Evolutionary conservation across 2,797 vertebrate genomes (phyloP).

Genomic region (Perodicticus potto): DNA sequence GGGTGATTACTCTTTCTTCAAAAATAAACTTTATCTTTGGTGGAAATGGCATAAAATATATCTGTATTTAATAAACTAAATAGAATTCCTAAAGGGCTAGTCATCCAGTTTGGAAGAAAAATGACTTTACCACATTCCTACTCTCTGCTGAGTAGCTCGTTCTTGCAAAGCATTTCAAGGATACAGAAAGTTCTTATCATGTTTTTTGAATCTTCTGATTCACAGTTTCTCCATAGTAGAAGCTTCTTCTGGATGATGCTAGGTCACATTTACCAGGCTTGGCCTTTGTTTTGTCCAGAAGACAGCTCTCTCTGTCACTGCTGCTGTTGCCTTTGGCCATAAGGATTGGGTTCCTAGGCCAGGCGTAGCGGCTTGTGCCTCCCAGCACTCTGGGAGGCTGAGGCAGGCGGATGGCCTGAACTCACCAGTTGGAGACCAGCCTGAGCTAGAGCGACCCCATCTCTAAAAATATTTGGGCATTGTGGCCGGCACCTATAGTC

Average conservation of each 20-base stretch:
- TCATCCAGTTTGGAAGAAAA: constrained; percentile 44
- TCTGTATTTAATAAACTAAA: not conserved
- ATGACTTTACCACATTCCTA: not conserved
- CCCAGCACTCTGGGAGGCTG: too few species aligned
- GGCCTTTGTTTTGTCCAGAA: not conserved
- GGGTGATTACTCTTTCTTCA: not conserved
- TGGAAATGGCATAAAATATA: constrained; percentile 44
- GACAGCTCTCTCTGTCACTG: not conserved
- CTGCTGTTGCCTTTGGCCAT: not conserved
- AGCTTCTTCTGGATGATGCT: not conserved
- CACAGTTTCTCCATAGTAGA: not conserved
- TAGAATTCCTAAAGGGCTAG: not conserved
- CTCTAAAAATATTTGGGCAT: too few species aligned
- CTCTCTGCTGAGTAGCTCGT: not conserved
- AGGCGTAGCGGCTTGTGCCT: too few species aligned
- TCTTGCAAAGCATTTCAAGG: constrained; percentile 30
- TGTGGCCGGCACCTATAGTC: too few species aligned
- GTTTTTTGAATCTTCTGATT: not conserved
- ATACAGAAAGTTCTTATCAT: not conserved
- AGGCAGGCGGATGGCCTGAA: too few species aligned
- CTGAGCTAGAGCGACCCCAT: too few species aligned
- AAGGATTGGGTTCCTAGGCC: not conserved
- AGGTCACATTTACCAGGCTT: not conserved
- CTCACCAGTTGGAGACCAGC: too few species aligned
- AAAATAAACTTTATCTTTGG: constrained; percentile 26